phyloP scores from a whole-genome alignment of 2,797 vertebrate species.

The Anabas testudineus region DNA sequence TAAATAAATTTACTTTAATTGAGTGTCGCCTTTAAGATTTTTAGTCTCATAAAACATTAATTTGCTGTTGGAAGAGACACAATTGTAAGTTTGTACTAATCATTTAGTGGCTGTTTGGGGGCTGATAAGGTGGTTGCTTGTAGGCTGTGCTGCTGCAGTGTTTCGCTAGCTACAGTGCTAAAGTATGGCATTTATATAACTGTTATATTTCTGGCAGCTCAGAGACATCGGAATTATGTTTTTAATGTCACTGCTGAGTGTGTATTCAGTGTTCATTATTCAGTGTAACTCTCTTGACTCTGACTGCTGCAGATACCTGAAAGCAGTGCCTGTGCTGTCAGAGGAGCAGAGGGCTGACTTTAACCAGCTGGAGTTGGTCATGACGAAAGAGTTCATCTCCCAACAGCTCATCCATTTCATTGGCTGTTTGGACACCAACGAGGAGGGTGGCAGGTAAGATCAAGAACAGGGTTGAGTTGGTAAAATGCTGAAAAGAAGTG shows the following conservation, averaged over 20 bases:
- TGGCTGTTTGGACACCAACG: slow-evolving; percentile 90
- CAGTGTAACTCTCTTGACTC: slow-evolving; percentile 26
- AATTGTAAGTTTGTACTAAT: slow-evolving; percentile 12
- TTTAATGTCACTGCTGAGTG: background rate
- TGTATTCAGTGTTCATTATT: too few relatives aligned
- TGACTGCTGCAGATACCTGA: slow-evolving; percentile 81
- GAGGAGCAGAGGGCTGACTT: slow-evolving; percentile 92
- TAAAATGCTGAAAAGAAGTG: background rate
- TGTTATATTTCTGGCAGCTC: background rate
- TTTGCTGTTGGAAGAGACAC: slow-evolving; percentile 8
- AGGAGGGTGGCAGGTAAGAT: slow-evolving; percentile 94
- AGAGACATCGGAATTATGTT: background rate
- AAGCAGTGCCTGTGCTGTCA: slow-evolving; percentile 86
- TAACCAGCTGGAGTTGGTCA: slow-evolving; percentile 89
- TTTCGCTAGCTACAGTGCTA: background rate
- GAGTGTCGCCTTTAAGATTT: slow-evolving; percentile 9
- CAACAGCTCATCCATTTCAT: slow-evolving; percentile 93
- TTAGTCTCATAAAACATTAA: slow-evolving; percentile 8
- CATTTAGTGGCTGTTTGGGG: background rate
- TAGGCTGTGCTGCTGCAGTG: background rate
- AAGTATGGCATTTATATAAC: background rate
- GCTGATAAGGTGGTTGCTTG: background rate
- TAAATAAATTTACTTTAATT: slow-evolving; percentile 13
- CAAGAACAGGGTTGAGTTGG: background rate
- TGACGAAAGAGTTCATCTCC: slow-evolving; percentile 96